Conservation (phyloP, 2,797 vertebrate genomes). For the Pygocentrus nattereri region DNA sequence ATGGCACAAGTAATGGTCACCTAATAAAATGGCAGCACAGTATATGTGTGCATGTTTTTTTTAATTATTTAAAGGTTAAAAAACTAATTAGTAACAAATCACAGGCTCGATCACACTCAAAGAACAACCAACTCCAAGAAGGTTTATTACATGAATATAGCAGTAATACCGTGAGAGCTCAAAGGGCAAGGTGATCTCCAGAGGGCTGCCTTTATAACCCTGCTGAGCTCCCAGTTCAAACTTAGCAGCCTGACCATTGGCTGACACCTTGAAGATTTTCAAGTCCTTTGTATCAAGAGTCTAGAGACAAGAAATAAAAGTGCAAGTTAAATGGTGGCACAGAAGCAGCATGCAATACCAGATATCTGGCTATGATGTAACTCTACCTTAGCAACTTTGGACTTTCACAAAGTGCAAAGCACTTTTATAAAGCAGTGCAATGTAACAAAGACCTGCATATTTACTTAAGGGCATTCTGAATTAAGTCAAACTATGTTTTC, state of each 20-base stretch:
- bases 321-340: background rate
- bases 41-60: background rate
- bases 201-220: constrained; percentile 87
- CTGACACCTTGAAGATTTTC: constrained; percentile 81
- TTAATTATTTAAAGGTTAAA: background rate
- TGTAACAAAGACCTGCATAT: background rate
- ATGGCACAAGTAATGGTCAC: background rate
- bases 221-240: constrained; percentile 87
- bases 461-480: background rate
- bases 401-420: constrained; percentile 1
- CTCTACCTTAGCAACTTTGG: background rate
- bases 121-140: background rate
- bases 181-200: constrained; percentile 89
- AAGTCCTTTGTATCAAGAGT: constrained; percentile 90
- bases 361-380: background rate
- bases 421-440: background rate
- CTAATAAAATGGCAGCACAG: too few relatives aligned
- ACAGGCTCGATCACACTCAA: background rate
- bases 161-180: constrained; percentile 86
- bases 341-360: background rate
- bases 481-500: too few relatives aligned
- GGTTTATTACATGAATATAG: background rate
- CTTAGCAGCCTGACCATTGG: constrained; percentile 84
- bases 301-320: constrained; percentile 69
- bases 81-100: background rate